These are phyloP conservation scores for Glaucomys volans DNA, from an alignment of 2,113 vertebrate genomes.

Conservation along the genomic window DNA sequence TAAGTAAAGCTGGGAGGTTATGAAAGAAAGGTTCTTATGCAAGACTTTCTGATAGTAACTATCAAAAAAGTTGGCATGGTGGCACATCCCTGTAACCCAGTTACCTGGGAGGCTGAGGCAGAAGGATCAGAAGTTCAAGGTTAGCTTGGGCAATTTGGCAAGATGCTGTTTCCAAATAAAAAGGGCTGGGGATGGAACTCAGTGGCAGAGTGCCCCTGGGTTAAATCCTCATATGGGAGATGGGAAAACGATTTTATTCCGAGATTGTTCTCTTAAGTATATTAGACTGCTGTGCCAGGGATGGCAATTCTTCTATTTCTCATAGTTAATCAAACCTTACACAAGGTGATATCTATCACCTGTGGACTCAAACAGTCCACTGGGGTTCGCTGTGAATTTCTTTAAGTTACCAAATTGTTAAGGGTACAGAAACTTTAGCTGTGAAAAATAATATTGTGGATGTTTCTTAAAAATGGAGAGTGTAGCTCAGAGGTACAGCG, in stretches of 20 bases:
- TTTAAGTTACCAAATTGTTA: constrained; percentile 3
- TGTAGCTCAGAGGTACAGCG: not conserved
- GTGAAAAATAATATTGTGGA: not conserved
- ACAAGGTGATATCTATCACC: not conserved
- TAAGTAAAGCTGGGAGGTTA: not conserved
- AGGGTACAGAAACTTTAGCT: not conserved
- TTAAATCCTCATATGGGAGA: no score
- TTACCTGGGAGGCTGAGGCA: no score
- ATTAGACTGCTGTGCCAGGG: not conserved
- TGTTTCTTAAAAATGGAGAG: not conserved
- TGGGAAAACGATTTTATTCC: not conserved
- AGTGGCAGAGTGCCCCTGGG: no score
- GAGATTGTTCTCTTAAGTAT: not conserved
- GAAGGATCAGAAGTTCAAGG: no score
- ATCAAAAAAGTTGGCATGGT: no score
- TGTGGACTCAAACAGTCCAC: not conserved
- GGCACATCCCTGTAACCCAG: no score
- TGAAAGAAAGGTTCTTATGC: not conserved
- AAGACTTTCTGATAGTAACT: no score
- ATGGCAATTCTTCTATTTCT: not conserved
- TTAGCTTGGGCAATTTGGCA: no score
- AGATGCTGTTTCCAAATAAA: no score
- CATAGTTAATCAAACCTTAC: not conserved
- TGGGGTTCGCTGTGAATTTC: not conserved
- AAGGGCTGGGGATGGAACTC: no score